These are phyloP conservation scores for Nylanderia fulva DNA, from an alignment of 1,140 invertebrate species.

Conservation along the genomic window DNA sequence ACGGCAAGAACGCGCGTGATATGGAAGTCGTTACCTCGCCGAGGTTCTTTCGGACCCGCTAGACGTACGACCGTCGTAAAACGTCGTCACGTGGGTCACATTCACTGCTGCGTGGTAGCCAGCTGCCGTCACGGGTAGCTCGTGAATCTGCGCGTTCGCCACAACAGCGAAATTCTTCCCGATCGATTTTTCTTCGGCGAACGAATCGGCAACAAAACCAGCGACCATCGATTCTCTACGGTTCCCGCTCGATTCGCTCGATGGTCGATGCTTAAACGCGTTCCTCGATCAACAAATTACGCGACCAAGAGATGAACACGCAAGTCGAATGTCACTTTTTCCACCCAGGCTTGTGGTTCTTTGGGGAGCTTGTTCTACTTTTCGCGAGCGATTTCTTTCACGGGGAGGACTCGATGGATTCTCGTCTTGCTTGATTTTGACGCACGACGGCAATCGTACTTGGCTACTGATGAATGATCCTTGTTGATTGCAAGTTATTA, in stretches of 20 bases:
- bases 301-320: not conserved
- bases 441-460: slow-evolving; percentile 19
- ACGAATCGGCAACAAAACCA: not conserved
- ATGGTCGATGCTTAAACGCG: not conserved
- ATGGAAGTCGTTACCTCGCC: not conserved
- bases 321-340: not conserved
- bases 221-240: not conserved
- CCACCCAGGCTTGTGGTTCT: not conserved
- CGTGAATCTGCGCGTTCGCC: slow-evolving; percentile 44
- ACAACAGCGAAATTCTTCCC: slow-evolving; percentile 24
- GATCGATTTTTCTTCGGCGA: slow-evolving; percentile 29
- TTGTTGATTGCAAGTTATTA: slow-evolving; percentile 49
- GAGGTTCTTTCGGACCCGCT: not conserved
- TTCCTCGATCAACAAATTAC: not conserved
- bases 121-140: slow-evolving; percentile 46
- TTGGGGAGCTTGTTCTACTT: not conserved
- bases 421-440: slow-evolving; percentile 26
- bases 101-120: slow-evolving; percentile 47
- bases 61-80: slow-evolving; percentile 21
- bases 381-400: not conserved
- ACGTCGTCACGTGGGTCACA: slow-evolving; percentile 50
- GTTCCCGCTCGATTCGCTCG: not conserved
- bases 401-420: not conserved
- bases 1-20: not conserved
- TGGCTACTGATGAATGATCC: slow-evolving; percentile 44